A percentile compares a stretch with the other conserved stretches of the same genome.
Evolutionary conservation across 2,113 vertebrate genomes (phyloP).

Genomic region (Polypterus bichir): DNA sequence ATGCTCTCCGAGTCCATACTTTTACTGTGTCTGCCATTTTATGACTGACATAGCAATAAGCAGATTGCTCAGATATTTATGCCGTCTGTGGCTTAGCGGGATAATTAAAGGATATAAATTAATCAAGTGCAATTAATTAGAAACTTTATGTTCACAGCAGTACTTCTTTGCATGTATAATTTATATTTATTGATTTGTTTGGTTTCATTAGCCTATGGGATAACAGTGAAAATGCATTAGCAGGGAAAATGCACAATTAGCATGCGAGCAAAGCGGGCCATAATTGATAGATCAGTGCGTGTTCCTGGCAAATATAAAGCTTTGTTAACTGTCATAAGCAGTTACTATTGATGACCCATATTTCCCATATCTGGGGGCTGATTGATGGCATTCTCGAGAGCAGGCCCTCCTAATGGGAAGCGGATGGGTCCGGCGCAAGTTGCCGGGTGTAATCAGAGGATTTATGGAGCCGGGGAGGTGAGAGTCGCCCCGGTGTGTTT

Average conservation of each 20-base stretch:
- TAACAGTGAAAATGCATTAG: constrained; percentile 98
- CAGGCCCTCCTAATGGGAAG: constrained; percentile 78
- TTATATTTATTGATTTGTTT: constrained; percentile 99
- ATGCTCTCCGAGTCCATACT: constrained; percentile 68
- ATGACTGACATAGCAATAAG: constrained; percentile 99
- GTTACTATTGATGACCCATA: constrained; percentile 91
- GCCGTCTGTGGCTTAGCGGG: constrained; percentile 94
- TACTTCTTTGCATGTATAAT: constrained; percentile 99
- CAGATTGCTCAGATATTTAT: constrained; percentile 99
- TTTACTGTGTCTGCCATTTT: constrained; percentile 87
- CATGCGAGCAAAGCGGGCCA: constrained; percentile 65
- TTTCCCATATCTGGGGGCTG: constrained; percentile 82
- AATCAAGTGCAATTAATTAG: constrained; percentile 99
- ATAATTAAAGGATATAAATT: constrained; percentile 99
- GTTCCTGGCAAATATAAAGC: constrained; percentile 92
- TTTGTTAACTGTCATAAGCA: constrained; percentile 99
- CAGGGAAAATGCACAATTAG: constrained; percentile 98
- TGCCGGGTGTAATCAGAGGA: constrained; percentile 92
- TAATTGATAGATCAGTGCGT: constrained; percentile 96
- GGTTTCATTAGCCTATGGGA: constrained; percentile 99
- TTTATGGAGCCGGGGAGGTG: constrained; percentile 34
- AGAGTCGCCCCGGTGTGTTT: too few relatives aligned
- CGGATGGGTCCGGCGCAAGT: constrained; percentile 89
- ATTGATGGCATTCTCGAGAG: constrained; percentile 94
- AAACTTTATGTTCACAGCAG: constrained; percentile 98